Conservation (phyloP, 2,797 vertebrate species). For the Melanotaenia maccullochi region DNA sequence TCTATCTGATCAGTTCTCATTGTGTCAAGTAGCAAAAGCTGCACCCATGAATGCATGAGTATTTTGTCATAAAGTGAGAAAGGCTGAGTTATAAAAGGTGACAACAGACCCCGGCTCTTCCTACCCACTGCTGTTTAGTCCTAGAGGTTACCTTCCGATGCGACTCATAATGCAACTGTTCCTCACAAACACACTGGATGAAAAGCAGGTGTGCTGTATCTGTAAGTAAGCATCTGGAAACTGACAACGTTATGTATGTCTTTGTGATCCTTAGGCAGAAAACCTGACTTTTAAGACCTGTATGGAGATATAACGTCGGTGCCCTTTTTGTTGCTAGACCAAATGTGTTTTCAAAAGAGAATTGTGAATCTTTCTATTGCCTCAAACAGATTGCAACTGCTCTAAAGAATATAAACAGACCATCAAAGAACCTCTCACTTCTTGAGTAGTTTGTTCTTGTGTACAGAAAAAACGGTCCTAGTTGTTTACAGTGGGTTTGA, state of each 20-base stretch:
- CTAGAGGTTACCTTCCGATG: slow-evolving; percentile 76
- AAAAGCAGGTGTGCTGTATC: slow-evolving; percentile 71
- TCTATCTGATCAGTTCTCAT: slow-evolving; percentile 35
- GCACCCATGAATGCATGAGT: slow-evolving; percentile 59
- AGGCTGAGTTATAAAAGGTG: slow-evolving; percentile 48
- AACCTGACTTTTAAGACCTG: slow-evolving; percentile 76
- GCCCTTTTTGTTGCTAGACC: slow-evolving; percentile 84
- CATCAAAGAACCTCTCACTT: slow-evolving; percentile 74
- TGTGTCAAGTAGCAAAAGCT: slow-evolving; percentile 26
- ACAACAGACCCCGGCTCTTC: slow-evolving; percentile 77
- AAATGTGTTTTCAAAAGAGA: slow-evolving; percentile 84
- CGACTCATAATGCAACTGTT: slow-evolving; percentile 63
- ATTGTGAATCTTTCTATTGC: slow-evolving; percentile 87
- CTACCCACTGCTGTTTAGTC: slow-evolving; percentile 75
- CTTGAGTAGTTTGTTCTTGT: slow-evolving; percentile 65
- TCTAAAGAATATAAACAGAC: slow-evolving; percentile 86
- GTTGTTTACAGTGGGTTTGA: slow-evolving; percentile 5
- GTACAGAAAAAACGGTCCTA: slow-evolving; percentile 10
- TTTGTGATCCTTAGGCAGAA: slow-evolving; percentile 82
- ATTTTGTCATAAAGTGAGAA: slow-evolving; percentile 46
- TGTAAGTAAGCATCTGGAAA: slow-evolving; percentile 76
- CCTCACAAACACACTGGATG: slow-evolving; percentile 67
- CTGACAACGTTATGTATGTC: slow-evolving; percentile 76
- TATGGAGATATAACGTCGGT: slow-evolving; percentile 78
- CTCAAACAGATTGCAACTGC: slow-evolving; percentile 86